Evolutionary conservation across 1,140 invertebrate genomes (phyloP), one percentile per base, ranked within the genome.

Genomic region (Nasonia longicornis): DNA sequence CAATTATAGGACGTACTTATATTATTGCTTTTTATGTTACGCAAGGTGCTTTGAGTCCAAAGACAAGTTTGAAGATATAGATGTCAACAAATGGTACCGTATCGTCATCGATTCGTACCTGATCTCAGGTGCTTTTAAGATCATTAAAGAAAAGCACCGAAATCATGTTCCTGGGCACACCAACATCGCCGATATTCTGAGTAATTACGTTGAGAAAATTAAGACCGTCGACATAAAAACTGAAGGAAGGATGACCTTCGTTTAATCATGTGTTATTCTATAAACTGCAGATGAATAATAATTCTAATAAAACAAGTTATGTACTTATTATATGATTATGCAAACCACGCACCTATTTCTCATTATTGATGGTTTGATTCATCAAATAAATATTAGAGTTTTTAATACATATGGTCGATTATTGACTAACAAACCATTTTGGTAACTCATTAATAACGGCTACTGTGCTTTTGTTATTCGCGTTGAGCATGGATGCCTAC

Each of bases 51-150:
- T 58, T 2, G 16, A n/a, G 52, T 58, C 52, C 16, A 58, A n/a
- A 7, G 52, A 58, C 0, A 58, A 16, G 22, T 83, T 74, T 83
- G 92, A 92, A n/a, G 86, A 91, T 0, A 85, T 94, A 16, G 86
- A 92, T 67, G n/a, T 84, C 1, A 84, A 91, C 10, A 85, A 90
- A 82, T 90, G 91, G 58, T 96, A 96, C 87, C 91, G 91, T 20
- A 87, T 96, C 1, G 89, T 93, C 3, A 89, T 94, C 42, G 89
- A 92, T 48, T 92, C 91, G 75, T 96, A 94, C 85, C 86, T 96
- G 8, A 91, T 93, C 2, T 87, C 90, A 6, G 95, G 94, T 16
- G 95, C 93, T 10, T 92, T 89, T 82, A 10, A 63, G 0, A 70
- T 84, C 31, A 86, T 89, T 45, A 72, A 79, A 8, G 83, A 83